A percentile compares a stretch with the other conserved stretches of the same genome.
Conservation (phyloP, 2,113 vertebrate genomes). For the Mesembrinibis cayennensis region DNA sequence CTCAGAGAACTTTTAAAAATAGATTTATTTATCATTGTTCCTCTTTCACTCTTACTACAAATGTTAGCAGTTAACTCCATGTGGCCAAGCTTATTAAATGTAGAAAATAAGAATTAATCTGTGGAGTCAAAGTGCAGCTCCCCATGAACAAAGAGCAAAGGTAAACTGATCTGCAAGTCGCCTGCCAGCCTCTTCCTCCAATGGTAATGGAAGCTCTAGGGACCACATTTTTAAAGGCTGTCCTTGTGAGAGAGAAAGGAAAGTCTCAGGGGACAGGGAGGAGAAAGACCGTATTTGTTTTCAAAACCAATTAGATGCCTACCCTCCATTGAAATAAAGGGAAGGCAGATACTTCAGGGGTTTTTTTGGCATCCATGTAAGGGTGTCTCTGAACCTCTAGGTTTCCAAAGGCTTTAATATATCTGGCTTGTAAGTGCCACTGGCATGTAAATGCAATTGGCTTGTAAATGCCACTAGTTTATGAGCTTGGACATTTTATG, state of each 20-base stretch:
- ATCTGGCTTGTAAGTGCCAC: not conserved
- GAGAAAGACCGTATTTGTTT: not conserved
- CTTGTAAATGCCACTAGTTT: not conserved
- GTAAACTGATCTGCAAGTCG: not conserved
- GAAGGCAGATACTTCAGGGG: not conserved
- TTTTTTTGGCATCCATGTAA: not conserved
- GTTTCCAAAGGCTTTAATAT: not conserved
- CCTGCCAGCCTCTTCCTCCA: not conserved
- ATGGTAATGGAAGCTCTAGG: not conserved
- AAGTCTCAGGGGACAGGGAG: not conserved
- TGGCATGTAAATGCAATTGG: not conserved
- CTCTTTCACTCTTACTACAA: not conserved
- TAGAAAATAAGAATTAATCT: not conserved
- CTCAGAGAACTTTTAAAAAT: not conserved
- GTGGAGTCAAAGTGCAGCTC: not conserved
- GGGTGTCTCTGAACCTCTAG: not conserved
- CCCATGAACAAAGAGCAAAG: not conserved
- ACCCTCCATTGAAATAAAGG: not conserved
- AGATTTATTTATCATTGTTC: not conserved
- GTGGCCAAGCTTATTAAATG: not conserved
- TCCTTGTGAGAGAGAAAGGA: not conserved
- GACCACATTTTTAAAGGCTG: not conserved
- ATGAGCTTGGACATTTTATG: not conserved
- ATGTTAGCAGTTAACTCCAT: not conserved
- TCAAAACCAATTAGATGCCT: not conserved